Evolutionary conservation across 2,113 vertebrate genomes (phyloP).

Genomic region (Anolis carolinensis): DNA sequence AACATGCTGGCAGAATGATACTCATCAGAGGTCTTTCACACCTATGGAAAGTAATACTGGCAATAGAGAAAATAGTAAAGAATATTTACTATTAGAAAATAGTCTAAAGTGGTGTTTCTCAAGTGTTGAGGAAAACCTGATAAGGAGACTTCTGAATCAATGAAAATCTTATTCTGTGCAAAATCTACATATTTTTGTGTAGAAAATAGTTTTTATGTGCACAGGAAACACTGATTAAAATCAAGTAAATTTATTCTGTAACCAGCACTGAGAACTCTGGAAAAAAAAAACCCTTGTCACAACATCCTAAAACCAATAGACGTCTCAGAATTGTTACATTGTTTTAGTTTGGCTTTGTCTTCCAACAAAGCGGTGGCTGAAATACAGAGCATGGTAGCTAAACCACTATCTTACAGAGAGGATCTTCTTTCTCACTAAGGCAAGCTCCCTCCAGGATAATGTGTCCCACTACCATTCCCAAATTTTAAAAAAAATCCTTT

Average conservation of each 20-base stretch:
- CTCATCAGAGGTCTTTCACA: too few relatives aligned
- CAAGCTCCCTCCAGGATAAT: not conserved
- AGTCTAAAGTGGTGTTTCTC: too few relatives aligned
- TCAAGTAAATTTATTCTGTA: not conserved
- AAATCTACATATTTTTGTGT: too few relatives aligned
- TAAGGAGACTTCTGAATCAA: too few relatives aligned
- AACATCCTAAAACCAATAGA: fast-evolving
- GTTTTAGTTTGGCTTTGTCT: not conserved
- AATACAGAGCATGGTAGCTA: not conserved
- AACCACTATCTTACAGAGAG: not conserved
- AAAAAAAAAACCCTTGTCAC: not conserved
- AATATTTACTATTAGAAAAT: too few relatives aligned
- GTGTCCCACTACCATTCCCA: not conserved
- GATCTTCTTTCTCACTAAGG: not conserved
- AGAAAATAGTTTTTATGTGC: too few relatives aligned
- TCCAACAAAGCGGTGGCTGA: not conserved
- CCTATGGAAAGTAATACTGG: too few relatives aligned
- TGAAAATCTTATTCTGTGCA: too few relatives aligned
- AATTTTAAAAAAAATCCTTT: not conserved
- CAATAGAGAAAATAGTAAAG: too few relatives aligned
- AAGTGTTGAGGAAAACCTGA: too few relatives aligned
- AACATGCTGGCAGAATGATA: too few relatives aligned
- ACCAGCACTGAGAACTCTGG: not conserved
- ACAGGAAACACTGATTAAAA: not conserved
- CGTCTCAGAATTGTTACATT: not conserved